Evolutionary conservation across 2,888 invertebrate species (phyloP).

Genomic region (Drosophila siamana): DNA sequence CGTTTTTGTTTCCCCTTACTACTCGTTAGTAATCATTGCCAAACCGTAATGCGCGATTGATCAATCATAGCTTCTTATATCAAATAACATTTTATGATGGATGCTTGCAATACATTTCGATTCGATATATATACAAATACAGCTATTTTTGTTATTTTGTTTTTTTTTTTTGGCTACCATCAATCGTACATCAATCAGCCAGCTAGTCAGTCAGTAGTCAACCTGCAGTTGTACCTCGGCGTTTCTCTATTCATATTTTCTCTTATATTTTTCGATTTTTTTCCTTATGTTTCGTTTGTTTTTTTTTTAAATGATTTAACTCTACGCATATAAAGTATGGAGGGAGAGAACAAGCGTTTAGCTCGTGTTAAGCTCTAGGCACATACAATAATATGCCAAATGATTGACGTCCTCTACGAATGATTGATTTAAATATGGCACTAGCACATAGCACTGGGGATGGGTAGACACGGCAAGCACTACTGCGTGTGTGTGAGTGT

Average conservation of each 20-base stretch:
- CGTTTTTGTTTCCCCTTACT: conserved; percentile 26
- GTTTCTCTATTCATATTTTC: conserved; percentile 8
- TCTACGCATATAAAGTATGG: conserved; percentile 58
- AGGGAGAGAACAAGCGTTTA: conserved; percentile 61
- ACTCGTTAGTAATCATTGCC: conserved; percentile 25
- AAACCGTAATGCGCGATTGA: conserved; percentile 6
- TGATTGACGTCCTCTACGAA: conserved; percentile 48
- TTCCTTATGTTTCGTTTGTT: not conserved
- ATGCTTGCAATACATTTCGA: conserved; percentile 11
- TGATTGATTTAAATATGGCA: conserved; percentile 55
- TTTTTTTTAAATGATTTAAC: conserved; percentile 32
- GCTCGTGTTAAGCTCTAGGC: conserved; percentile 75
- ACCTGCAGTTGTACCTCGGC: conserved; percentile 23
- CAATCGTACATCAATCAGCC: conserved; percentile 36
- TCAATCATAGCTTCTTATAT: conserved; percentile 14
- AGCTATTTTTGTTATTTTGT: conserved; percentile 15
- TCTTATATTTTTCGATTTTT: not conserved
- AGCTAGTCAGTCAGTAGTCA: conserved; percentile 37
- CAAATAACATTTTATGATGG: conserved; percentile 7
- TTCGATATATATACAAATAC: conserved; percentile 15
- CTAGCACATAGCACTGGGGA: conserved; percentile 53
- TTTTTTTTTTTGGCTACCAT: conserved; percentile 14
- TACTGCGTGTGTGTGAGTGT: conserved; percentile 21
- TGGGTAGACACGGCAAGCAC: conserved; percentile 14
- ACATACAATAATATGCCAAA: conserved; percentile 37